Percentiles rank a stretch among this genome's conserved stretches.
phyloP scores from a whole-genome alignment of 2,113 vertebrate genomes.

The Tringa solitaria region DNA sequence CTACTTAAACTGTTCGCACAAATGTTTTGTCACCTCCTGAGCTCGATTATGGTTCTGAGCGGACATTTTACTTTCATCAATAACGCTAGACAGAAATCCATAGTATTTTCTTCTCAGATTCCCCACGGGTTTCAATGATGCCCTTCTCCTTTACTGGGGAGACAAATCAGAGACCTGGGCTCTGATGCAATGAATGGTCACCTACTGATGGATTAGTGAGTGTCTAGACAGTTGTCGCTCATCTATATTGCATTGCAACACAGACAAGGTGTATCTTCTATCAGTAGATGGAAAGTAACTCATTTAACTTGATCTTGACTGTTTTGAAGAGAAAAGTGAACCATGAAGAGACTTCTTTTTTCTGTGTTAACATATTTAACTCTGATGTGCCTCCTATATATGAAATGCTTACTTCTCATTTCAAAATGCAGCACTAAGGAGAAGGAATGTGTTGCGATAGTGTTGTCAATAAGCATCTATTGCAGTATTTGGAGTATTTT shows the following conservation, averaged over 20 bases:
- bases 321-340: neutral
- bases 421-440: neutral
- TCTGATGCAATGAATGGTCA: neutral
- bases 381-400: neutral
- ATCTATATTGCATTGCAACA: neutral
- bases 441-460: neutral
- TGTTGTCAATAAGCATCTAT: neutral
- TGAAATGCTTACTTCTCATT: neutral
- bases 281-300: neutral
- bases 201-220: neutral
- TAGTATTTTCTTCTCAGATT: slow-evolving; percentile 56
- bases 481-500: neutral
- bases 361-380: neutral
- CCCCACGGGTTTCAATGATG: slow-evolving; percentile 39
- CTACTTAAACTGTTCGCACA: slow-evolving; percentile 24
- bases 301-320: neutral
- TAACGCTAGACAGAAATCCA: slow-evolving; percentile 46
- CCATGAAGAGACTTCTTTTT: neutral
- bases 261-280: neutral
- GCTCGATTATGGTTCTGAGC: slow-evolving; percentile 37
- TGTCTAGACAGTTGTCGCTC: neutral
- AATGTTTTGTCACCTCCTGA: neutral
- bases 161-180: slow-evolving; percentile 29
- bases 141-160: slow-evolving; percentile 5
- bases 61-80: slow-evolving; percentile 50